Base-by-base conservation (phyloP, 1,140 invertebrate species). In the Magallana angulata region DNA sequence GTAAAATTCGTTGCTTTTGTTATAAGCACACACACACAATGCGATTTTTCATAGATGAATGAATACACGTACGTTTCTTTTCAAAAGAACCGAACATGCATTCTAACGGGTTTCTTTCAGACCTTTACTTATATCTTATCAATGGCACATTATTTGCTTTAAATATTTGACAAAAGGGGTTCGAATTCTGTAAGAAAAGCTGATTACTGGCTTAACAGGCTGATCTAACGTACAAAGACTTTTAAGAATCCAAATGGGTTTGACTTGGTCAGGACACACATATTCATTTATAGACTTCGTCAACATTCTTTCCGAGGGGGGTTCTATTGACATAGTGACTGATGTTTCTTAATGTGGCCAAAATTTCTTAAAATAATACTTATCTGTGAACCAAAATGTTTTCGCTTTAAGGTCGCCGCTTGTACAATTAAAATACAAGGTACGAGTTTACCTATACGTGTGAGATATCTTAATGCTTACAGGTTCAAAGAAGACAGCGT, bases 61-160 rank as follows among this genome's bases (percentile, higher is more conserved):
- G 36, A 76, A 30, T 12, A 18, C 24, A 12, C 24, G 18, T 71
- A 76, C 8, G 9, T 76, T 24, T 76, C 16, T 64, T 48, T 48
- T 64, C 18, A 16, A 64, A 64, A 64, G 18, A 18, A 64, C 16
- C 11, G 60, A 64, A 64, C 7, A 64, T 64, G 60, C 68, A 76
- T 30, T 9, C 7, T 76, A 48, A 18, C 24, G 68, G 68, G 24
- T 76, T 76, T 76, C 68, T 76, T 62, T 62, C 60, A 62, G n/a
- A 1, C 60, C 24, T 76, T 76, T 76, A 76, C 68, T 30, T 76
- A 76, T 76, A 76, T 76, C 68, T 76, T 76, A 76, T 76, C 68
- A 76, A 76, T 76, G 36, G 18, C 24, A 76, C 68, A 24, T 68
- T 68, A 76, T 76, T 76, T 76, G 68, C 68, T 76, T 76, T 76